phyloP scores from a whole-genome alignment of 2,797 vertebrate genomes.

The Thalassophryne amazonica region DNA sequence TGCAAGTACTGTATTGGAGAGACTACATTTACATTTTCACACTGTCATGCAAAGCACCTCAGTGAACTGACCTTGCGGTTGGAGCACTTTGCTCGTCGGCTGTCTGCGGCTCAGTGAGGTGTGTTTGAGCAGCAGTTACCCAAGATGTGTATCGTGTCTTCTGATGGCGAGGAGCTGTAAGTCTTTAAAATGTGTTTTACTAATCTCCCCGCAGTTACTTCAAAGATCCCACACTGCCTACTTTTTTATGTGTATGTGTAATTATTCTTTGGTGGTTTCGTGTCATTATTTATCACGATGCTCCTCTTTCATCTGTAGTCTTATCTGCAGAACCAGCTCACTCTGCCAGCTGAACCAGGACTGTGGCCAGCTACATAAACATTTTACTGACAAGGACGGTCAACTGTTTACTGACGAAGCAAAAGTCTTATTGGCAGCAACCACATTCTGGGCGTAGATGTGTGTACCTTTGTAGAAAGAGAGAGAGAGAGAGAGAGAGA shows the following conservation, averaged over 20 bases:
- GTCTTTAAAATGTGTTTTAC: slow-evolving; percentile 44
- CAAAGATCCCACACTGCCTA: slow-evolving; percentile 43
- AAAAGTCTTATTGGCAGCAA: slow-evolving; percentile 78
- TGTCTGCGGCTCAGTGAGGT: slow-evolving; percentile 11
- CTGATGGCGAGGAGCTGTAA: slow-evolving; percentile 20
- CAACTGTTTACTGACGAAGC: slow-evolving; percentile 84
- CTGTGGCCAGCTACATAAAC: slow-evolving; percentile 79
- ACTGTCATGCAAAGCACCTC: slow-evolving; percentile 38
- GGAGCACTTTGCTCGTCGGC: slow-evolving; percentile 14
- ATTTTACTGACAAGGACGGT: slow-evolving; percentile 84
- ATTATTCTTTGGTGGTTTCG: slow-evolving; percentile 57
- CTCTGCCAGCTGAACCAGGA: slow-evolving; percentile 65
- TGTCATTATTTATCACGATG: slow-evolving; percentile 60
- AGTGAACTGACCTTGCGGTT: slow-evolving; percentile 54
- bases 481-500: slow-evolving; percentile 16
- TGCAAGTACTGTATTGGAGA: background rate
- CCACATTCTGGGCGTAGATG: slow-evolving; percentile 26
- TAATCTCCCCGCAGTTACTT: slow-evolving; percentile 39
- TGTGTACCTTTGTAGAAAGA: slow-evolving; percentile 2
- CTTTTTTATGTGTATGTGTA: slow-evolving; percentile 44
- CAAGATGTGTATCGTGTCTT: slow-evolving; percentile 55
- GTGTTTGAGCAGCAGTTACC: slow-evolving; percentile 32
- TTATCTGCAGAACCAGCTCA: slow-evolving; percentile 61
- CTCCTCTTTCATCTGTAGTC: slow-evolving; percentile 57
- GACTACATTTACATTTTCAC: slow-evolving; percentile 39